Evolutionary conservation across 2,888 invertebrate species (phyloP), one percentile per base, ranked within the genome.

Genomic region (Glaucopsyche alexis): DNA sequence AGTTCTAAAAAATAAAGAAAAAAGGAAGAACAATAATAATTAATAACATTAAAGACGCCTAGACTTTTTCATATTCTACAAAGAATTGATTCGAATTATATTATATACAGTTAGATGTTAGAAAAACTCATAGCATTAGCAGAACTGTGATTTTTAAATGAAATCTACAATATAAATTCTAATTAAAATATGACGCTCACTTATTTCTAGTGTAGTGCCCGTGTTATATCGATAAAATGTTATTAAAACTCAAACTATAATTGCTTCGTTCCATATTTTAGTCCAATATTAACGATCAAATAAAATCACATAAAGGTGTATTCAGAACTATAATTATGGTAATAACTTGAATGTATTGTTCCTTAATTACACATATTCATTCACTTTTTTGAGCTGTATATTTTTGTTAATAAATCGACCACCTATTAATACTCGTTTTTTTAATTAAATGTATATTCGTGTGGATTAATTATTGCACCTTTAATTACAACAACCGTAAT

Each of bases 151-250:
- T 40, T 40, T 13, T 40, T 13, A 60, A 64, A 65, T 40, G 7
- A 38, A 64, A 65, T 65, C 40, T 65, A 14, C n/a, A 65, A 65
- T 40, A 40, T 40, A 40, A 65, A 65, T 2, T 65, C 65, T 40
- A 65, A 65, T 65, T 65, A 40, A 65, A 65, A 65, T 65, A 65
- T 65, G 42, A 66, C 66, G 42, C 65, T n/a, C 16, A 66, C 42
- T 66, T 66, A 66, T 42, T 66, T 16, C 8, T 66, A 66, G 66
- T n/a, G 66, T 1, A n/a, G 65, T 42, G 42, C n/a, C 42, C 16
- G 8, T 29, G 29, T 29, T 29, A 2, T 42, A 29, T 60, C 29
- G 60, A 38, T 29, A 60, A 60, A 60, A 13, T 60, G 13, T 29
- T 9, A 13, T 60, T 19, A 55, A 9, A 19, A 19, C 55, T 60